Evolutionary conservation across 2,797 vertebrate species (phyloP), one percentile per base, ranked within the genome.

Genomic region (Scleropages formosus): DNA sequence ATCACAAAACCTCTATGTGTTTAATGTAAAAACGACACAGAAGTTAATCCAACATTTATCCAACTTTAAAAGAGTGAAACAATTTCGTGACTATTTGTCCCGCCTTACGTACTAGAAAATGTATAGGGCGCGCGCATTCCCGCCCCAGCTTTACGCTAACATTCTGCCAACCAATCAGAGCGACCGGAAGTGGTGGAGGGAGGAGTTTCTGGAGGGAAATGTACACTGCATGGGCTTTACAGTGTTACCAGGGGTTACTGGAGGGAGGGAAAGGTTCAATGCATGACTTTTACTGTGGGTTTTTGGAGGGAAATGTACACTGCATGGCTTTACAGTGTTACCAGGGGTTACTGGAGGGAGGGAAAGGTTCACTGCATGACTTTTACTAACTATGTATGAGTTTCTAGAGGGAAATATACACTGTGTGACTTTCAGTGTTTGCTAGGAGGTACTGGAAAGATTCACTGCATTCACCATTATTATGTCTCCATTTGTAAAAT

Each of bases 61-160:
- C 10, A 65, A 60, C 20, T 72, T 73, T 70, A 44, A 49, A 53
- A 65, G 53, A 51, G 16, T 69, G 65, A 70, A 80, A 78, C 46
- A 78, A 72, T 59, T 75, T 78, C 73, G 59, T 80, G 79, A 70
- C 81, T 26, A 13, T 78, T 81, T 70, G 84, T 76, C 84, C 87
- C 89, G 88, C 89, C 90, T 84, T 73, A 76, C 66, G 67, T 75
- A 68, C 0, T 10, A 56, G 79, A 24, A 64, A 64, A 82, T 82
- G 83, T 75, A 74, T 76, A 73, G 47, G 49, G 68, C 61, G 78
- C 75, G 75, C 78, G 53, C 22, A 62, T 46, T 59, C 64, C 71
- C 68, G 79, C 74, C 60, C 66, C 64, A 16, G 58, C 67, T 63
- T 76, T 66, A 16, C 61, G 11, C 64, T 39, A n/a, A 39, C 31